Base-by-base conservation (phyloP, 2,888 invertebrate species). In the Buathra laborator region DNA sequence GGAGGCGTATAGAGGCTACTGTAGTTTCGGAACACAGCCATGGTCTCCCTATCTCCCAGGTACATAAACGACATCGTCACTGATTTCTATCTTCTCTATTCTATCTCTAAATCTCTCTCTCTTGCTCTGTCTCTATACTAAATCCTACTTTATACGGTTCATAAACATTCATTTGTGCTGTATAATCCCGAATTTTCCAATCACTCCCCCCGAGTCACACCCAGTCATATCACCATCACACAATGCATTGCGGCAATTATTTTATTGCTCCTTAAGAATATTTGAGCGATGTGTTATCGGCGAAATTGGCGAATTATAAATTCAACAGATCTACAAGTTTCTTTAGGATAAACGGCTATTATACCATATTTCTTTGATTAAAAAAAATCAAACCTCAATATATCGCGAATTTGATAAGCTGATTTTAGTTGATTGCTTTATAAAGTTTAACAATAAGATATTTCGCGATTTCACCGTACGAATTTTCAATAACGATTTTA, bases 11-110 rank as follows among this genome's bases (percentile, higher is more conserved):
- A 92, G 91, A 92, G 92, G 92, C 92, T 93, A 93, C 95, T 94
- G 94, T 95, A 95, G 95, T 95, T 95, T 94, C 94, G 95, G 95
- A 95, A 95, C 95, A 95, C 95, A 95, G 95, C 95, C 95, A 95
- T 95, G 95, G 95, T 95, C 95, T 95, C 95, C 95, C 94, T 95
- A 94, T 95, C 95, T 94, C 95, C 95, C 94, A 95, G 95, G 95
- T 95, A 95, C 94, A 94, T 94, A 91, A 91, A 92, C 93, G 90
- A 93, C 92, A 92, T 93, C 93, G 90, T 93, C 91, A 90, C 89
- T 92, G 89, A 90, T 91, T 89, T 90, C 79, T 89, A 81, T 85
- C 86, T 91, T 85, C 83, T 72, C 56, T 84, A 67, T 78, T 77
- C 80, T 77, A 77, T 81, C 78, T 81, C 66, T 78, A 86, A 78